phyloP scores from a whole-genome alignment of 2,797 vertebrate genomes.

The Hypotaenidia philippensis region DNA sequence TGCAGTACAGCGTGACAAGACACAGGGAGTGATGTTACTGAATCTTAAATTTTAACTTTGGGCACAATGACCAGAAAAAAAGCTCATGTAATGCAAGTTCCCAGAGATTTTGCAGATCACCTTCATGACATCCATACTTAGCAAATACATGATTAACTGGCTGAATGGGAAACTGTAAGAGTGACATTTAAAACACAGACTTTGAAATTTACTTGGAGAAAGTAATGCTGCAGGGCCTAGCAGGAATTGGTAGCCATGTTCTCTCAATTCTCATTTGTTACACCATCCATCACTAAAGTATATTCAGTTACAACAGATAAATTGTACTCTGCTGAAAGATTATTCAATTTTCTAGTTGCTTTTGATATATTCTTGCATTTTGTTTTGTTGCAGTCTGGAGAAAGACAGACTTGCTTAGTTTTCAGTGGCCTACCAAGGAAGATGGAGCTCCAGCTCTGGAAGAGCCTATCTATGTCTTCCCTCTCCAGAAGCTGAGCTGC shows the following conservation, averaged over 20 bases:
- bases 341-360: not conserved
- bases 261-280: not conserved
- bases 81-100: not conserved
- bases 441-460: not conserved
- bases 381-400: not conserved
- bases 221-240: not conserved
- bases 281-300: not conserved
- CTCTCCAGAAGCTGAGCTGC: not conserved
- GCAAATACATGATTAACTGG: not conserved
- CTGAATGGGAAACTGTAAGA: conserved; percentile 11
- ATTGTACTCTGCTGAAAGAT: not conserved
- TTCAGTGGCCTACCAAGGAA: not conserved
- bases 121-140: conserved; percentile 5
- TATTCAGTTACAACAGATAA: not conserved
- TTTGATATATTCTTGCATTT: not conserved
- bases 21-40: not conserved
- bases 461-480: not conserved
- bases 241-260: not conserved
- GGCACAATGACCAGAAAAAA: conserved; percentile 23
- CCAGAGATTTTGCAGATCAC: conserved; percentile 25
- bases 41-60: conserved; percentile 40
- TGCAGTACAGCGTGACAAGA: not conserved
- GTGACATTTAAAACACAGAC: conserved; percentile 14
- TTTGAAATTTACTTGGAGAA: not conserved
- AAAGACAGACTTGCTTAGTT: not conserved